These are phyloP conservation scores for Hystrix brachyura DNA, from an alignment of 2,113 vertebrate species.

Conservation along the genomic window DNA sequence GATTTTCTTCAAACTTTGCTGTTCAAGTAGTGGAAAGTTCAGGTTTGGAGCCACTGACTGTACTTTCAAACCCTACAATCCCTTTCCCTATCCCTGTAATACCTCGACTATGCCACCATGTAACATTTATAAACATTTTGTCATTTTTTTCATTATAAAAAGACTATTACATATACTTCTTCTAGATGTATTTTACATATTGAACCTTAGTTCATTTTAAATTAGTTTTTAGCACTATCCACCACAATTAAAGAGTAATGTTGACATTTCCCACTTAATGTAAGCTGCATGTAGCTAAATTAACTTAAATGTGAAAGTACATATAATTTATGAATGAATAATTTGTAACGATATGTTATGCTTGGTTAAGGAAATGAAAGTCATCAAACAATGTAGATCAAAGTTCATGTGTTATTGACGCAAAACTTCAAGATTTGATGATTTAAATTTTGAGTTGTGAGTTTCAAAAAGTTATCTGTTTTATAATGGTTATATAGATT, in stretches of 20 bases:
- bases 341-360: background rate
- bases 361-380: background rate
- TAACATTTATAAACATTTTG: background rate
- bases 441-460: background rate
- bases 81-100: background rate
- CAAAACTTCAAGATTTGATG: background rate
- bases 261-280: constrained; percentile 13
- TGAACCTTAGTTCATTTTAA: background rate
- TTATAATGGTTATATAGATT: background rate
- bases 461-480: constrained; percentile 1
- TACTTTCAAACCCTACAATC: background rate
- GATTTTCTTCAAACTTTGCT: background rate
- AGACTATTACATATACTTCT: background rate
- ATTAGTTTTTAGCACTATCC: background rate
- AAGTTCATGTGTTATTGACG: background rate
- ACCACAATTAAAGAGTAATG: background rate
- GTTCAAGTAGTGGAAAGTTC: background rate
- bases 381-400: background rate
- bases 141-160: background rate
- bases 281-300: background rate
- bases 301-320: background rate
- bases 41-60: background rate
- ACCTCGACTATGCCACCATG: background rate
- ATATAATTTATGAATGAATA: background rate
- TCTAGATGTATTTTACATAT: constrained; percentile 21